Conservation (phyloP, 1,140 invertebrate genomes). For the Ptiloglossa arizonensis region DNA sequence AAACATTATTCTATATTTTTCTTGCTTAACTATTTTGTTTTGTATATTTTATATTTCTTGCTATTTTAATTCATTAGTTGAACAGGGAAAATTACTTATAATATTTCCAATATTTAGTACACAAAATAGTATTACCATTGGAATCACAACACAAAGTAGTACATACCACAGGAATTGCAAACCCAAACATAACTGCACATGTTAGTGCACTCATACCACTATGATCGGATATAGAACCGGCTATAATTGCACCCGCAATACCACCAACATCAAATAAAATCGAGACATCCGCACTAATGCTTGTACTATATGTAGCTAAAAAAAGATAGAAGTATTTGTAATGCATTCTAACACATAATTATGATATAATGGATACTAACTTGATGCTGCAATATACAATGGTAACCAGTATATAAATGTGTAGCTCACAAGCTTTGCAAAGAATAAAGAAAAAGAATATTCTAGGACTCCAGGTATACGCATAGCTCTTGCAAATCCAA, state of each 20-base stretch:
- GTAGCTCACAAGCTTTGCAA: slow-evolving; percentile 98
- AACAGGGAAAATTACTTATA: background rate
- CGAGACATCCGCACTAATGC: slow-evolving; percentile 91
- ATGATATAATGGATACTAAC: slow-evolving; percentile 83
- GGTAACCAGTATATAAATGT: slow-evolving; percentile 99
- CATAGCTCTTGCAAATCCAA: slow-evolving; percentile 90
- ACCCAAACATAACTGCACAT: slow-evolving; percentile 90
- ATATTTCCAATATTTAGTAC: background rate
- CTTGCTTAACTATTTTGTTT: too few relatives aligned
- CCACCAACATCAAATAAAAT: slow-evolving; percentile 96
- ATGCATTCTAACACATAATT: background rate
- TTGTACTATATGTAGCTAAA: slow-evolving; percentile 87
- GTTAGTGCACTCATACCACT: slow-evolving; percentile 92
- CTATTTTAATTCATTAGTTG: background rate
- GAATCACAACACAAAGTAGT: slow-evolving; percentile 85
- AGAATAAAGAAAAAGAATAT: slow-evolving; percentile 96
- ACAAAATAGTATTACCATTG: slow-evolving; percentile 85
- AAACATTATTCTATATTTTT: too few relatives aligned
- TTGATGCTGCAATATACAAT: slow-evolving; percentile 91
- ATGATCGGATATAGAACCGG: slow-evolving; percentile 92
- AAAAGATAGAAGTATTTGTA: slow-evolving; percentile 52
- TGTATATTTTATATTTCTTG: background rate
- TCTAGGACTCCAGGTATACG: slow-evolving; percentile 96
- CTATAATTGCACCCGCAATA: slow-evolving; percentile 93
- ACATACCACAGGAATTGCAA: slow-evolving; percentile 91